A percentile compares a stretch with the other conserved stretches of the same genome.
phyloP scores from a whole-genome alignment of 2,888 invertebrate genomes.

The Mythimna pallens region DNA sequence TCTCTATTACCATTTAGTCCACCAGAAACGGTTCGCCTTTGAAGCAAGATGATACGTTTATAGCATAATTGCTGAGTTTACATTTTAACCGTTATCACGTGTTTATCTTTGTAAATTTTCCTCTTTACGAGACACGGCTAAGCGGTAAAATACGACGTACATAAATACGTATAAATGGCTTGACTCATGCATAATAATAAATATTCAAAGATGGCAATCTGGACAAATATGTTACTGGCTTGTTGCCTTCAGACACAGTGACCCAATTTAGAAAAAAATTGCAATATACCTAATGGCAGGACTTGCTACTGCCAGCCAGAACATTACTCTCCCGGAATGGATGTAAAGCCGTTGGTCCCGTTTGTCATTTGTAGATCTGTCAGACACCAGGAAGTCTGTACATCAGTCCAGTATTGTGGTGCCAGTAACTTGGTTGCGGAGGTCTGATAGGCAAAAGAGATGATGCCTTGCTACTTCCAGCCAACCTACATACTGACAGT shows the following conservation, averaged over 20 bases:
- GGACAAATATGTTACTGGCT: slow-evolving; percentile 39
- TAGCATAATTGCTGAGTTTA: slow-evolving; percentile 32
- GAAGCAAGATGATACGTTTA: slow-evolving; percentile 11
- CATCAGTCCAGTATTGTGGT: too few relatives aligned
- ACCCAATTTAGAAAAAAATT: slow-evolving; percentile 21
- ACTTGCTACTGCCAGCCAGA: too few relatives aligned
- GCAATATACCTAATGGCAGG: too few relatives aligned
- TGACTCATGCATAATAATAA: slow-evolving; percentile 47
- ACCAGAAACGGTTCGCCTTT: not conserved
- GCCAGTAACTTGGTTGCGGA: too few relatives aligned
- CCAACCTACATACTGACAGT: too few relatives aligned
- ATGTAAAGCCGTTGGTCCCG: too few relatives aligned
- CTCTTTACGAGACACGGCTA: slow-evolving; percentile 42
- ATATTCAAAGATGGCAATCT: slow-evolving; percentile 37
- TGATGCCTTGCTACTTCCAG: too few relatives aligned
- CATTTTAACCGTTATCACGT: slow-evolving; percentile 49
- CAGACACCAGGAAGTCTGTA: too few relatives aligned
- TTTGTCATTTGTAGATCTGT: too few relatives aligned
- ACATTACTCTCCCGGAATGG: too few relatives aligned
- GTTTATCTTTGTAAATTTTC: slow-evolving; percentile 52
- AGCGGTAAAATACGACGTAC: slow-evolving; percentile 55
- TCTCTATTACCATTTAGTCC: slow-evolving; percentile 3
- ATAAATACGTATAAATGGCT: slow-evolving; percentile 34
- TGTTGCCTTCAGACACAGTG: slow-evolving; percentile 31
- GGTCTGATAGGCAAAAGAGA: too few relatives aligned